Evolutionary conservation across 1,140 invertebrate genomes (phyloP), one percentile per base, ranked within the genome.

Genomic region (Scaptomyza pallida): DNA sequence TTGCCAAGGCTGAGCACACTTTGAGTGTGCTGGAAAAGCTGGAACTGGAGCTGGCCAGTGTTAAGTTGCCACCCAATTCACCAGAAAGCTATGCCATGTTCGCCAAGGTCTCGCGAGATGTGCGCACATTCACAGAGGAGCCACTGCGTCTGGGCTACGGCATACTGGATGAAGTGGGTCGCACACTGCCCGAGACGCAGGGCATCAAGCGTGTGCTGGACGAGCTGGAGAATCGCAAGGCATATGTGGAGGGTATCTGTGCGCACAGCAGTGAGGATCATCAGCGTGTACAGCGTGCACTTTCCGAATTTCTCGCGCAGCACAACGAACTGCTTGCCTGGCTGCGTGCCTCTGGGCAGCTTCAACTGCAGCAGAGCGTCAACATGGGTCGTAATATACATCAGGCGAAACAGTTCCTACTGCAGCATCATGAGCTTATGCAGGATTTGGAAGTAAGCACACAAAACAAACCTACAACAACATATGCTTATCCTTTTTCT

Each of bases 21-120:
- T 92, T 96, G 41, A 95, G 93, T 54, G 95, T 96, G 91, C 85
- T 97, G 57, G 95, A 96, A 90, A 95, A 97, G 89, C 91, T 97
- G 8, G 95, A 97, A 92, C 93, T 95, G 73, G 95, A 97, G 78
- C 89, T 97, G 57, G 94, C 94, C 37, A 95, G 93, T 23, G 94
- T 93, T 33, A 93, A 94, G 48, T 91, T 95, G 81, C 92, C 94
- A 2, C 91, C 93, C 33, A 94, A 94, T 70, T 95, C 95, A 4
- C 80, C 93, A 2, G 93, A 94, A 74, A 93, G 96, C 48, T 94
- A 93, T 51, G 93, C 94, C 86, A 92, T 95, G 51, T 95, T 95
- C 89, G 93, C 72, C 93, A 95, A 86, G 92, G 94, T 90, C 91
- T 93, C 48, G 90, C 92, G 76, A 30, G 94, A 96, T 63, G 92